Percentiles rank a stretch among this genome's conserved stretches.
Evolutionary conservation across 2,888 invertebrate species (phyloP).

Genomic region (Drosophila fungiperda): DNA sequence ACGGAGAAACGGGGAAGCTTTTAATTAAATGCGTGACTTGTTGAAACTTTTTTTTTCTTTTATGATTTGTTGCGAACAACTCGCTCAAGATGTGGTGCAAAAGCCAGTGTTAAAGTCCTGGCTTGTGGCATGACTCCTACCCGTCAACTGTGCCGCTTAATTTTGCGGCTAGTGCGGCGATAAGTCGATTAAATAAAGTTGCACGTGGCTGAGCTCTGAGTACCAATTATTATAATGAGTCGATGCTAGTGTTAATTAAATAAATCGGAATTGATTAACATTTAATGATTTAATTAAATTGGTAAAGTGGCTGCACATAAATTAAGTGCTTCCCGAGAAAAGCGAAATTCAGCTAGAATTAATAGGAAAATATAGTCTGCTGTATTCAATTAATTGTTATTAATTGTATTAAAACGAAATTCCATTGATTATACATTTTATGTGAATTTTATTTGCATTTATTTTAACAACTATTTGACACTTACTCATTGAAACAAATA

Average conservation of each 20-base stretch:
- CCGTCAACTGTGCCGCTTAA: slow-evolving; percentile 29
- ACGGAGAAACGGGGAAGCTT: slow-evolving; percentile 12
- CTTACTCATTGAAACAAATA: too few species aligned
- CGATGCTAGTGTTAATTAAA: slow-evolving; percentile 51
- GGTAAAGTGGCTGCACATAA: background rate
- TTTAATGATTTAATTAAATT: slow-evolving; percentile 46
- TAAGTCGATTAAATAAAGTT: slow-evolving; percentile 58
- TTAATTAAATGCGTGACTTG: slow-evolving; percentile 80
- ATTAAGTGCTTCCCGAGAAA: background rate
- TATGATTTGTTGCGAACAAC: slow-evolving; percentile 52
- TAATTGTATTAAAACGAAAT: too few species aligned
- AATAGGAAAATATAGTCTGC: too few species aligned
- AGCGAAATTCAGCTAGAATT: too few species aligned
- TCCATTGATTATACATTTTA: too few species aligned
- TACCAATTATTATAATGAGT: slow-evolving; percentile 10
- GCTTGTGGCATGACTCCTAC: background rate
- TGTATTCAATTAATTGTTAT: too few species aligned
- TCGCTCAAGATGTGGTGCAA: background rate
- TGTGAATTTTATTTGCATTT: too few species aligned
- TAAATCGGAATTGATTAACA: slow-evolving; percentile 54
- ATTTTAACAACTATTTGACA: too few species aligned
- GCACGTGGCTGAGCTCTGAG: slow-evolving; percentile 30
- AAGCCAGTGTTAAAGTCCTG: background rate
- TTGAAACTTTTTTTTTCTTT: slow-evolving; percentile 65
- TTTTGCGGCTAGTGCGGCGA: slow-evolving; percentile 24